Conservation (phyloP, 2,888 invertebrate genomes). For the Steinernema hermaphroditum region DNA sequence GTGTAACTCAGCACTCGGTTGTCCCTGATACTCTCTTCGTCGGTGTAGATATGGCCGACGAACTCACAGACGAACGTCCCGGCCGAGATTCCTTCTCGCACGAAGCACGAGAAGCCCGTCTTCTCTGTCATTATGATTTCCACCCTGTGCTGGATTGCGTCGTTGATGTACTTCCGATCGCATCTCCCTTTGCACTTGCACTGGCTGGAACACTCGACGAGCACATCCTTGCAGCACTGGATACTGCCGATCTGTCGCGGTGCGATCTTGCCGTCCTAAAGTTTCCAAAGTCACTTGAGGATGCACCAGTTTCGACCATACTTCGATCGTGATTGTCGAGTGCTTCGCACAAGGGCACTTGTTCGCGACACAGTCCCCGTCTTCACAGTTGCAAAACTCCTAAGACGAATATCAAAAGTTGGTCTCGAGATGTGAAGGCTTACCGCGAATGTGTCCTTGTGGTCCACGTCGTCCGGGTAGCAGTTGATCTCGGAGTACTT, state of each 20-base stretch:
- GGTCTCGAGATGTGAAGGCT: not conserved
- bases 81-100: constrained; percentile 34
- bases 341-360: constrained; percentile 29
- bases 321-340: constrained; percentile 20
- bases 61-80: constrained; percentile 96
- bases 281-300: not conserved
- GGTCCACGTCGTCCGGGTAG: constrained; percentile 26
- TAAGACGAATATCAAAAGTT: not conserved
- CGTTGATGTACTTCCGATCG: constrained; percentile 30
- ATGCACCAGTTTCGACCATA: not conserved
- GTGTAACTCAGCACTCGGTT: not conserved
- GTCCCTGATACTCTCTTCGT: constrained; percentile 83
- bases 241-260: not conserved
- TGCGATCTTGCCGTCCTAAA: constrained; percentile 33
- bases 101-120: constrained; percentile 35
- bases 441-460: constrained; percentile 27
- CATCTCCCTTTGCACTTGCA: constrained; percentile 35
- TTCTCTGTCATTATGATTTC: constrained; percentile 36
- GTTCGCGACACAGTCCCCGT: constrained; percentile 21
- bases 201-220: constrained; percentile 36
- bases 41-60: constrained; percentile 87
- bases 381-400: constrained; percentile 31
- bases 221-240: not conserved
- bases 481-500: not conserved
- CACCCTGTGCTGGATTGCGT: constrained; percentile 30